Conservation (phyloP, 1,140 invertebrate genomes). For the Zelostemma sp. region DNA sequence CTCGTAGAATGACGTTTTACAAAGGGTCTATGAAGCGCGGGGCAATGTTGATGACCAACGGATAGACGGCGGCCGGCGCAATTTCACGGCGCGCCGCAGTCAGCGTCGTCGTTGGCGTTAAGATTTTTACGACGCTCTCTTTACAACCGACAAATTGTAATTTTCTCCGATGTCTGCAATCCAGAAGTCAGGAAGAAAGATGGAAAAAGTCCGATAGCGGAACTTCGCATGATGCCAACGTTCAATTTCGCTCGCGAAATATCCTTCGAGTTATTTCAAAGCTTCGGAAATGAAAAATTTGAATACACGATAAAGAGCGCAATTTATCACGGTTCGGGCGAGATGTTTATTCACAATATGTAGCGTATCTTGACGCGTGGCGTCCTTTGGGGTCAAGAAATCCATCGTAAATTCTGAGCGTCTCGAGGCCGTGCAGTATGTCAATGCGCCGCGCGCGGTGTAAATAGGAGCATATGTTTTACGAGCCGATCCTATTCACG, state of each 20-base stretch:
- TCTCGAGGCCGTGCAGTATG: conserved; percentile 46
- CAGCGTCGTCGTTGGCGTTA: conserved; percentile 57
- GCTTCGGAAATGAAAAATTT: too few relatives aligned
- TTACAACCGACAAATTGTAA: conserved; percentile 69
- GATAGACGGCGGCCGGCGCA: conserved; percentile 60
- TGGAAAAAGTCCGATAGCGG: conserved; percentile 22
- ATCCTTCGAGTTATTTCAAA: background rate
- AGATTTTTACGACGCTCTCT: conserved; percentile 66
- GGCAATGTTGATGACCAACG: conserved; percentile 66
- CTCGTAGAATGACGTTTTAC: conserved; percentile 63
- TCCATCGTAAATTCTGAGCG: conserved; percentile 54
- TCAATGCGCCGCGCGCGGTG: conserved; percentile 39
- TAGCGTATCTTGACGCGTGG: conserved; percentile 18
- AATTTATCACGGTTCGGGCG: conserved; percentile 8
- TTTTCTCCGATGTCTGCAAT: conserved; percentile 62
- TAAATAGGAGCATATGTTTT: conserved; percentile 39
- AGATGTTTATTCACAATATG: conserved; percentile 13
- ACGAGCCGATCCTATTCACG: conserved; percentile 37
- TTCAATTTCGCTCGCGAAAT: background rate
- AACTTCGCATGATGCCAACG: background rate
- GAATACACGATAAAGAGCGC: background rate
- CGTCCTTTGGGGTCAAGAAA: conserved; percentile 41
- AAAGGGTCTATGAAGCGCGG: conserved; percentile 66
- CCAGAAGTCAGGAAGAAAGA: conserved; percentile 15
- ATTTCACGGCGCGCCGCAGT: conserved; percentile 60